Evolutionary conservation across 2,888 invertebrate species (phyloP), one percentile per base, ranked within the genome.

Genomic region (Teleogryllus oceanicus): DNA sequence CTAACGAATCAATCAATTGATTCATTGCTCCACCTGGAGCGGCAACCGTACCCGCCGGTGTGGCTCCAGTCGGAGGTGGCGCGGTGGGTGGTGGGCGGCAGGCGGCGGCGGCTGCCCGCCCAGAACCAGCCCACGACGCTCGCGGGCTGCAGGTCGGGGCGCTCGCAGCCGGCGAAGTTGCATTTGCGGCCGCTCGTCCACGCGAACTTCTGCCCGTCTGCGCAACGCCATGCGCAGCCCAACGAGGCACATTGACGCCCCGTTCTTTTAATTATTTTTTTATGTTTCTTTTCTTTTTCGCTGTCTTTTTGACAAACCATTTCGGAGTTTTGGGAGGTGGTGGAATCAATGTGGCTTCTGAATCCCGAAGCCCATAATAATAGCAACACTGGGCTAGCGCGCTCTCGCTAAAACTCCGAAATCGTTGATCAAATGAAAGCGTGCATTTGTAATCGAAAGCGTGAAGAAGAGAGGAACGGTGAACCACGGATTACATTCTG

Each of bases 101-200:
- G 88, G 87, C 95, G 96, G 87, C 94, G 94, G 79, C 94, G 90
- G 84, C 92, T 94, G 74, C 94, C 95, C 37, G 95, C 95, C 96
- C 96, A 96, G 90, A 96, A 96, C 96, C 96, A 96, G 74, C 96
- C 96, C 85, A 95, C 95, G 82, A 95, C 87, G 80, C 91, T 90
- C 82, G 92, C 90, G 75, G 96, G 96, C 84, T 94, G 92, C 84
- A 96, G 89, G 86, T 96, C 96, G 62, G 94, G 91, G 80, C 96
- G 92, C 85, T 95, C 94, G 86, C 96, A 96, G 82, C 96, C 96
- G 86, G 94, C 94, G 89, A 96, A 96, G 88, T 96, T 95, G 85
- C 96, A 96, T 78, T 94, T 89, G 83, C 96, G 93, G 80, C 96
- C 96, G 79, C 94, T 94, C 49, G 96, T 96, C 96, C 96, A 96